Base-by-base conservation (phyloP, 2,797 vertebrate species). In the Rachycentron canadum region DNA sequence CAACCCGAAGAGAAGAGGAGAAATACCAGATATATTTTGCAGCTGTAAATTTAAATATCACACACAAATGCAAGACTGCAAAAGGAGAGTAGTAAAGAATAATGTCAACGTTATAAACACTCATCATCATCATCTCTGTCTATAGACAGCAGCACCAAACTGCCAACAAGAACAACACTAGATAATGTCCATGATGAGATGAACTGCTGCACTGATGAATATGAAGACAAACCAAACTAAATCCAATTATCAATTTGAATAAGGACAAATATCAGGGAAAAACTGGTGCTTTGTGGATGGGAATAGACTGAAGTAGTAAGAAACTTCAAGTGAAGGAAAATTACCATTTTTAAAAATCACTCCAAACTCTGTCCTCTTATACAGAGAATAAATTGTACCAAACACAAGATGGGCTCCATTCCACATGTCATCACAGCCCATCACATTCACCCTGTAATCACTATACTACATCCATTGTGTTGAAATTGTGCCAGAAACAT, bases 111-210 rank as follows among this genome's bases (percentile, higher is more conserved):
- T 14, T 43, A 71, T 58, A 12, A 23, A 69, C 52, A 17, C 25
- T 25, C 41, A 67, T 32, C n/a, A n/a, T n/a, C n/a, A 28, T 23
- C 26, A 60, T 56, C 26, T 41, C 57, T 52, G 62, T 76, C 7
- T 52, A 8, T 59, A 25, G n/a, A 23, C n/a, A 25, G 16, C 41
- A 9, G 14, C 1, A 8, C 25, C 14, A 36, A 57, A 38, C 32
- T 11, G n/a, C 17, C 43, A 12, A 12, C 3, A n/a, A 55, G 25
- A 68, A 68, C 28, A 41, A 50, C 25, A 61, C 56, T 19, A 49
- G 5, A 23, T 2, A 64, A 30, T 38, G 59, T 43, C 28, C n/a
- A 36, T 4, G 6, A 13, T 38, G 41, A 40, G 28, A 52, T 19
- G n/a, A 52, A 38, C 30, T 21, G 34, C 36, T n/a, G 43, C 28